Base-by-base conservation (phyloP, 92 coral and sea anemone species). In the Bergia puertoricense region DNA sequence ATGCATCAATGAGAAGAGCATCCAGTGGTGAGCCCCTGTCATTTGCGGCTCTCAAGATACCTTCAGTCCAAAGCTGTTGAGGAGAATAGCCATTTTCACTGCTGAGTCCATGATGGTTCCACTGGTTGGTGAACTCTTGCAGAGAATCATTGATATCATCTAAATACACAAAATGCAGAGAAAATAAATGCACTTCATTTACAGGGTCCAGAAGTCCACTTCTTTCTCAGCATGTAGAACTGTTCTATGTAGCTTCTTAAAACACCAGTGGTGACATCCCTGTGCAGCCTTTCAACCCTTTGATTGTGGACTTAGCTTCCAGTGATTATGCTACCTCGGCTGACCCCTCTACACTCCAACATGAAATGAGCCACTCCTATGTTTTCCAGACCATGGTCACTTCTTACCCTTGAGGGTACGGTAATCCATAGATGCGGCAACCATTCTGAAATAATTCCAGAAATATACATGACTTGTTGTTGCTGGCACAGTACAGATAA, bases 11-110 rank as follows among this genome's bases (percentile, higher is more conserved):
- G 74, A 92, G 89, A 50, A 87, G 56, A 71, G 43, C 68, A 80
- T 88, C 91, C 73, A 88, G 71, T 36, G 93, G 86, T 36, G 86
- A 90, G 83, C 79, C 65, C 76, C 90, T 75, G 80, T 85, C 89
- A 76, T 77, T 84, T 73, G 91, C 88, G 51, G 86, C 40, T 90
- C 88, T 80, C 54, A 77, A 77, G 23, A 77, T 15, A 37, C 89
- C 65, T 41, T 86, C 37, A 37, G 83, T 71, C 88, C 91, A 88
- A 51, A 88, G 90, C 77, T 88, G 90, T 36, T 71, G 66, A 11
- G 86, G 91, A 16, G 91, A 81, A 44, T 23, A 69, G 66, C 90
- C 90, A 1, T 62, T 22, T 39, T 89, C 91, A n/a, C 88, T 89
- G 46, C 91, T 89, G 43, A 89, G 66, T 8, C 88, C 82, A 72